Evolutionary conservation across 2,113 vertebrate genomes (phyloP), one percentile per base, ranked within the genome.

Genomic region (Albula goreensis): DNA sequence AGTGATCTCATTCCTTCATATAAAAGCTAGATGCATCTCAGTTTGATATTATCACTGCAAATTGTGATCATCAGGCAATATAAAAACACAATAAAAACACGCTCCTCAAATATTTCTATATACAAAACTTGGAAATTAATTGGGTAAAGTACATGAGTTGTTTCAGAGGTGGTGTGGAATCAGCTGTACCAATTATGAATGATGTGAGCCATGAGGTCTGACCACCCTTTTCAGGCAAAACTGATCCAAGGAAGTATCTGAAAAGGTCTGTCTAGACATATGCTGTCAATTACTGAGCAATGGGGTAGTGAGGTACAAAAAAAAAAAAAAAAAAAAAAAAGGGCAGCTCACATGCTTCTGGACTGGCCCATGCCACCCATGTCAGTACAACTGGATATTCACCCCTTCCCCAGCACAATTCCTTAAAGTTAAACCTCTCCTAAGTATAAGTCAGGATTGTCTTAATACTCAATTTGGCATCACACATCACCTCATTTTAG

Each of bases 281-380:
- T 94, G 94, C 91, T 90, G 93, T 90, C 92, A 93, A 93, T 95
- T 94, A 94, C 87, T 89, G 90, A 84, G 84, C 90, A 88, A 88
- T 88, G 88, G 87, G 91, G 89, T 89, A 89, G 89, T 79, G 92
- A 89, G 90, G 90, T 93, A 93, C 92, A 41, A 41, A 41, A 41
- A 41, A 41, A 41, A 41, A 41, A 41, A 41, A 41, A 41, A 41
- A 41, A 41, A 41, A 41, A 41, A 41, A 41, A 92, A 91, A 91
- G 91, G 91, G 90, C 90, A 92, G 91, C 91, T 88, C 9, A 50
- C 86, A 60, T 87, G 70, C 79, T 83, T 78, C 74, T 89, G 78
- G 91, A 90, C 88, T 91, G 89, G 92, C 90, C 91, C 88, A 87
- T 89, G 92, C 91, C 89, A 91, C 91, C 86, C 89, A 91, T 85